Base-by-base conservation (phyloP, 2,113 vertebrate species). In the Setophaga petechia region DNA sequence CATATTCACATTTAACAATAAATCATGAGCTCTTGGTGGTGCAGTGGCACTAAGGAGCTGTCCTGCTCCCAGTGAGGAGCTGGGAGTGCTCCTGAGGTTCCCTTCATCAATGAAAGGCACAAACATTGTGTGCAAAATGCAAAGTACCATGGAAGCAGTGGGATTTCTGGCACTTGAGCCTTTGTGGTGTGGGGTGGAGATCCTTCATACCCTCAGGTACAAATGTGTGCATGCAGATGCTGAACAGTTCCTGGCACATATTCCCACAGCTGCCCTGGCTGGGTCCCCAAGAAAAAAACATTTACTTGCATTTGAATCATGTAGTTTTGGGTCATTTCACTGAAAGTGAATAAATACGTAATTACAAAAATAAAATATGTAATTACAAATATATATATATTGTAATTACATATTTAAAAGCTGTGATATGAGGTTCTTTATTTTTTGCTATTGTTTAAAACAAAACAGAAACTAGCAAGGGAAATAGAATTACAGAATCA, bases 161-260 rank as follows among this genome's bases (percentile, higher is more conserved):
- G 3, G 41, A 25, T 23, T 91, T 84, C 49, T 66, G 80, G 51
- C 59, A 8, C 7, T 5, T 6, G 65, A 58, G 46, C 51, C 15
- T 1, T 78, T 78, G 33, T 31, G 27, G 15, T 13, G 21, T 1
- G 11, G 15, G 9, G 33, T 49, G 37, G 37, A 46, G 24, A 11
- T 19, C 41, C 43, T 61, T 61, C 46, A 4, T 9, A 5, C 17
- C n/a, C 67, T 51, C 51, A 27, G 63, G 9, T 19, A 57, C 11
- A 37, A n/a, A 59, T 3, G 17, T 20, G 19, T 5, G 55, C 13
- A 4, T 35, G 44, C 20, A 27, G 11, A 30, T n/a, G 6, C 5
- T 27, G 35, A 67, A 46, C 6, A 5, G 12, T 35, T 69, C 65
- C 51, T 44, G 65, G 11, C 37, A 8, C 0, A 0, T 54, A 21